Evolutionary conservation across 2,888 invertebrate genomes (phyloP).

Genomic region (Hyposoter didymator): DNA sequence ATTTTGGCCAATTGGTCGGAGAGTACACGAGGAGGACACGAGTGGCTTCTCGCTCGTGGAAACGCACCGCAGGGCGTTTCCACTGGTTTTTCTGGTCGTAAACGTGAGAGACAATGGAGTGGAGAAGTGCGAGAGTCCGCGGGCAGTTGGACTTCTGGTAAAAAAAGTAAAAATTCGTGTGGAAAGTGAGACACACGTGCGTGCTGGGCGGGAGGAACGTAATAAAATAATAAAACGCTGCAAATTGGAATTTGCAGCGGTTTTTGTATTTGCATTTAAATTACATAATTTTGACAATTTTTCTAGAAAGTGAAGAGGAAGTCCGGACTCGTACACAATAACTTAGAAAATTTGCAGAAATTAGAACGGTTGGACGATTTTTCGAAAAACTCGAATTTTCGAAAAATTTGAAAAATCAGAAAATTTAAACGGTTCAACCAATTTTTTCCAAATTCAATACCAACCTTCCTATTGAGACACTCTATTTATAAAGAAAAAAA

Average conservation of each 20-base stretch:
- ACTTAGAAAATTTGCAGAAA: too few species aligned
- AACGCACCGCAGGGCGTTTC: constrained; percentile 10
- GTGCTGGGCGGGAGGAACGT: too few species aligned
- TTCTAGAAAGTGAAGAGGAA: too few species aligned
- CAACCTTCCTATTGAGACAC: too few species aligned
- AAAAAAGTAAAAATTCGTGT: constrained; percentile 5
- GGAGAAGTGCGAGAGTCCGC: constrained; percentile 7
- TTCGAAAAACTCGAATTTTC: too few species aligned
- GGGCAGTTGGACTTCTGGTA: not conserved
- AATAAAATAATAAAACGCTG: not conserved
- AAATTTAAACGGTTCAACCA: too few species aligned
- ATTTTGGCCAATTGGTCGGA: constrained; percentile 50
- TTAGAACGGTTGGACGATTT: not conserved
- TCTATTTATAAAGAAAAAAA: too few species aligned
- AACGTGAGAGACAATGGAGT: constrained; percentile 57
- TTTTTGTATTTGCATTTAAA: too few species aligned
- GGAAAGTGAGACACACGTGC: constrained; percentile 24
- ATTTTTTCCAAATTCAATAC: too few species aligned
- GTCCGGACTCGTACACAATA: too few species aligned
- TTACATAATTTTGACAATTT: too few species aligned
- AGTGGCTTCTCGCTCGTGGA: not conserved
- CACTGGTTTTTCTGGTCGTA: constrained; percentile 54
- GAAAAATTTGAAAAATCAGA: too few species aligned
- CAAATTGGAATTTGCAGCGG: not conserved
- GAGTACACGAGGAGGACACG: constrained; percentile 10